Percentiles rank a stretch among this genome's conserved stretches.
phyloP scores from a whole-genome alignment of 2,888 invertebrate genomes.

The Himalopsyche tibetana region DNA sequence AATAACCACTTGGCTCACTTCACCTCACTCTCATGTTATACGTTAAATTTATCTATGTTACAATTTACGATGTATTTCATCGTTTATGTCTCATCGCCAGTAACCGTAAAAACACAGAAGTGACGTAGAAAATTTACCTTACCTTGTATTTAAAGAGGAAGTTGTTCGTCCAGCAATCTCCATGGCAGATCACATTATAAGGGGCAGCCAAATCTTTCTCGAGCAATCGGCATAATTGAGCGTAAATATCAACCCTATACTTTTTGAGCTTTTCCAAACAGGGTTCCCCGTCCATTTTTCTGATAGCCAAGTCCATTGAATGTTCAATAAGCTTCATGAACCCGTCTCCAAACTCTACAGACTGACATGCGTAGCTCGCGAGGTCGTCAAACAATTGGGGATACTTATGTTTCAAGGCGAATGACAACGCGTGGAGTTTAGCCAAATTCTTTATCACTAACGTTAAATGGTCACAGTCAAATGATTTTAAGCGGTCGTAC shows the following conservation, averaged over 20 bases:
- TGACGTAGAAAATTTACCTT: not conserved
- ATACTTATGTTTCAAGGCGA: constrained; percentile 53
- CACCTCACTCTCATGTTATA: too few species aligned
- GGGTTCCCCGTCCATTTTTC: constrained; percentile 43
- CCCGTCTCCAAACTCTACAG: constrained; percentile 31
- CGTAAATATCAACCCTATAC: not conserved
- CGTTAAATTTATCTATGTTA: too few species aligned
- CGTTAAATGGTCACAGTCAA: constrained; percentile 56
- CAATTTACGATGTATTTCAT: too few species aligned
- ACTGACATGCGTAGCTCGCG: not conserved
- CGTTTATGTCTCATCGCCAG: too few species aligned
- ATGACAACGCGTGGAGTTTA: constrained; percentile 53
- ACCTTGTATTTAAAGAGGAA: constrained; percentile 63
- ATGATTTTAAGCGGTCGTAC: constrained; percentile 55
- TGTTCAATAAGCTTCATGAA: constrained; percentile 38
- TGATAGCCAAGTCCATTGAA: constrained; percentile 1
- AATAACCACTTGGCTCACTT: too few species aligned
- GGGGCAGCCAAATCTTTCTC: constrained; percentile 32
- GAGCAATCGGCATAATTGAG: constrained; percentile 31
- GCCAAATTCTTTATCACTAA: constrained; percentile 54
- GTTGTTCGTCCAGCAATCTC: constrained; percentile 63
- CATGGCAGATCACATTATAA: constrained; percentile 59
- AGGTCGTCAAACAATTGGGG: constrained; percentile 44
- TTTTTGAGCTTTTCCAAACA: constrained; percentile 39
- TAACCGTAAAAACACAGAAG: not conserved